Evolutionary conservation across 2,888 invertebrate species (phyloP), one percentile per base, ranked within the genome.

Genomic region (Phoronis australis): DNA sequence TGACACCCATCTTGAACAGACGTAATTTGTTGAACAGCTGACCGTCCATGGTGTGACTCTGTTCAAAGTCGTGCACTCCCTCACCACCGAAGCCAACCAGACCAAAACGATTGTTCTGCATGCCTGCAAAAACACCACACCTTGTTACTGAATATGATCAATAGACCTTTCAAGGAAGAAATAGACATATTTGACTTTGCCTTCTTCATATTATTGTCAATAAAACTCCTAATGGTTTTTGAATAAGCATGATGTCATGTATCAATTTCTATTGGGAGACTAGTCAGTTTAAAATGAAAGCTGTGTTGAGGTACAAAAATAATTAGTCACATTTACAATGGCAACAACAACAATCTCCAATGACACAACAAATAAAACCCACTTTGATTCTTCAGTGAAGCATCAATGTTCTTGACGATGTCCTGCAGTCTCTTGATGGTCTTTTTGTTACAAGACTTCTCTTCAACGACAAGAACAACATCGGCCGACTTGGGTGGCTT

Each of bases 381-480:
- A 66, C 69, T 65, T 49, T 55, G 48, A 12, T 47, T 57, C n/a
- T 42, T 56, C 1, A 75, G 51, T 6, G 64, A 60, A 35, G 62
- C 57, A 40, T 71, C 68, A 22, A 76, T 54, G 15, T 64, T 50
- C 4, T 65, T 57, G 9, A 67, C 69, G 5, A 75, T 46, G 5
- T 54, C 52, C 24, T 59, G 57, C 3, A 77, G 62, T 35, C 68
- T 64, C 48, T 59, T 48, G 25, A 63, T 80, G 1, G 89, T 73
- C 59, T 86, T 83, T 55, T 80, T 80, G 78, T 93, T 94, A 74
- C 94, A 94, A 4, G 81, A 79, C 60, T 87, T 87, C 1, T 91
- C 90, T 69, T 93, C 91, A 9, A 92, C 83, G 1, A 87, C 81
- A 48, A 93, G 80, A 0, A 93, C 79, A 49, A 93, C 80, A 68